A percentile compares a stretch with the other conserved stretches of the same genome.
phyloP scores from a whole-genome alignment of 2,888 invertebrate genomes.

The Rosalia funebris region DNA sequence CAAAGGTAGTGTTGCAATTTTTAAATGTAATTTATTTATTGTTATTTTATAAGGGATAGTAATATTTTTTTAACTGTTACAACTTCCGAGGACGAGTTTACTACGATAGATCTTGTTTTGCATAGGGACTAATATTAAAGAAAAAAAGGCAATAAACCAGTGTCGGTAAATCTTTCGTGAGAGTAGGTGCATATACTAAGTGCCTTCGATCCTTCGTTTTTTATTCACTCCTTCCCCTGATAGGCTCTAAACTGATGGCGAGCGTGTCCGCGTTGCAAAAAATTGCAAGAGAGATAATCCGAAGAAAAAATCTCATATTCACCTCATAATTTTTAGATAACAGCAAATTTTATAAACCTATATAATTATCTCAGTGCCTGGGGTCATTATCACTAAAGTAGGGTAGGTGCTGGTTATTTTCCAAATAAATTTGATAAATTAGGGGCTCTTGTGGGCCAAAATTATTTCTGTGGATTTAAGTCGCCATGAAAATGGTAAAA shows the following conservation, averaged over 20 bases:
- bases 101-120: constrained; percentile 25
- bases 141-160: constrained; percentile 35
- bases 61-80: constrained; percentile 44
- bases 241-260: constrained; percentile 1
- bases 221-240: constrained; percentile 29
- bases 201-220: constrained; percentile 35
- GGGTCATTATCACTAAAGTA: too few species aligned
- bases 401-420: too few species aligned
- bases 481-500: too few species aligned
- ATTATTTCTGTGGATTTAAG: too few species aligned
- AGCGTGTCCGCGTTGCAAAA: constrained; percentile 1
- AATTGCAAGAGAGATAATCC: constrained; percentile 2
- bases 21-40: constrained; percentile 43
- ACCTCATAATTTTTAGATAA: too few species aligned
- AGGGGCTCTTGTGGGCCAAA: too few species aligned
- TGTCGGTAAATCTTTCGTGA: constrained; percentile 28
- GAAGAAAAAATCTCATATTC: too few species aligned
- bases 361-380: too few species aligned
- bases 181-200: constrained; percentile 40
- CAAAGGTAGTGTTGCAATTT: constrained; percentile 39
- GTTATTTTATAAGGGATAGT: constrained; percentile 43
- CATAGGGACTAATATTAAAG: constrained; percentile 35
- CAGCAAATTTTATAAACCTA: too few species aligned
- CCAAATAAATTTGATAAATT: too few species aligned
- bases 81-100: constrained; percentile 36